Evolutionary conservation across 37 sponge, comb jelly and placozoan species (phyloP).

Genomic region (Geodia barretti): DNA sequence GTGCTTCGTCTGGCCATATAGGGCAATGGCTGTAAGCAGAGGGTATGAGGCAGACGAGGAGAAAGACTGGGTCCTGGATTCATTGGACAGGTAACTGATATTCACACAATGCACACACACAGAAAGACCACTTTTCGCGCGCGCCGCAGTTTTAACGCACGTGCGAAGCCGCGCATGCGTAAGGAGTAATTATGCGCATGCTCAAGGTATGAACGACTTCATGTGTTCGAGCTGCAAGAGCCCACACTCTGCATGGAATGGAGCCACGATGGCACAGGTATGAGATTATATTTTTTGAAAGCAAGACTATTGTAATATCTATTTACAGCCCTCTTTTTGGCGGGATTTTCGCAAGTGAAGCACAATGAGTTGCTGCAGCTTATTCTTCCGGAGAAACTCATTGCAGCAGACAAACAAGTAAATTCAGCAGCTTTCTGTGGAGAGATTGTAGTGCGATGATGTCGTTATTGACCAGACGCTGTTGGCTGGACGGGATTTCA

Average conservation of each 20-base stretch:
- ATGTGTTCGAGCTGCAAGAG: conserved; percentile 60
- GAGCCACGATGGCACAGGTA: conserved; percentile 38
- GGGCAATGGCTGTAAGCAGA: no score
- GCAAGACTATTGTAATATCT: not conserved
- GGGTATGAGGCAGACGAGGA: conserved; percentile 1
- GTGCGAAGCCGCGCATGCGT: no score
- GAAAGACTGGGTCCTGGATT: conserved; percentile 38
- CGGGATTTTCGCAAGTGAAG: conserved; percentile 14
- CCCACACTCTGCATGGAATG: conserved; percentile 49
- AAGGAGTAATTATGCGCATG: no score
- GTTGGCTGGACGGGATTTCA: conserved; percentile 59
- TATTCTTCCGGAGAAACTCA: conserved; percentile 45
- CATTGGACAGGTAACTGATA: conserved; percentile 23
- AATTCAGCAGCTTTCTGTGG: not conserved
- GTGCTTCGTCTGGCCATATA: no score
- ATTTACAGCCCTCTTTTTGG: conserved; percentile 33
- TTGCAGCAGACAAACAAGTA: conserved; percentile 27
- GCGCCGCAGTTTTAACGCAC: no score
- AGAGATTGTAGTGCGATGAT: no score
- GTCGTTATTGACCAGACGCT: conserved; percentile 27
- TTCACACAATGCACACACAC: no score
- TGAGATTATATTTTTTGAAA: not conserved
- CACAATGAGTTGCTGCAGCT: conserved; percentile 41
- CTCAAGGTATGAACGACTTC: conserved; percentile 63
- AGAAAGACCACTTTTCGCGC: no score